Evolutionary conservation across 64 coral and sea anemone species (phyloP).

Genomic region (Pachyseris speciosa): DNA sequence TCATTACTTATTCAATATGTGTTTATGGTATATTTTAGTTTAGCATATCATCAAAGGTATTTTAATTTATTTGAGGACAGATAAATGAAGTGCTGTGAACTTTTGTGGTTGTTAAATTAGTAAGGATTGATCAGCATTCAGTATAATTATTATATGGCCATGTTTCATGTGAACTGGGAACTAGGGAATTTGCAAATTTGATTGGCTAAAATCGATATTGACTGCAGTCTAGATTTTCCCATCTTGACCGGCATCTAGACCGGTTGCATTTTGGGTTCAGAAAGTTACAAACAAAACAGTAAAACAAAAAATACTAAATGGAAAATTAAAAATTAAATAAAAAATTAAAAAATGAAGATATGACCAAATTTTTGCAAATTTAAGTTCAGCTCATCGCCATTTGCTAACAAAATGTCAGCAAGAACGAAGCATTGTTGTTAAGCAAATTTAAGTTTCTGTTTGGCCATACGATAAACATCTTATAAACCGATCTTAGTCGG

Average conservation of each 20-base stretch:
- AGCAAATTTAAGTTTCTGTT: constrained; percentile 1
- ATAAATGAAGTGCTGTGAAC: no score
- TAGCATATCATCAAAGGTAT: no score
- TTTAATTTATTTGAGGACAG: no score
- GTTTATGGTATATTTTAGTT: no score
- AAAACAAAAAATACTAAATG: not conserved
- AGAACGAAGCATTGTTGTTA: not conserved
- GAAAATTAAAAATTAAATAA: not conserved
- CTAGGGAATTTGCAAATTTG: constrained; percentile 16
- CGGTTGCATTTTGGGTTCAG: not conserved
- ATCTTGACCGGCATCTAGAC: no score
- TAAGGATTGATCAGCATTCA: no score
- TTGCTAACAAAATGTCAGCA: not conserved
- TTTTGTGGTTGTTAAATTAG: no score
- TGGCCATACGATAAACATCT: constrained; percentile 33
- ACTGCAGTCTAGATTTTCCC: constrained; percentile 25
- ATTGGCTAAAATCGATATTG: constrained; percentile 28
- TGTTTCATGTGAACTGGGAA: constrained; percentile 8
- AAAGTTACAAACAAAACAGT: constrained; percentile 29
- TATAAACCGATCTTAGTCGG: constrained; percentile 29
- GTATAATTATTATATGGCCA: not conserved
- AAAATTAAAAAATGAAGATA: no score
- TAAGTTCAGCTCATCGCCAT: constrained; percentile 22
- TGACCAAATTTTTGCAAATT: constrained; percentile 25
- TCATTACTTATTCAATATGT: no score